Evolutionary conservation across 2,888 invertebrate species (phyloP), one percentile per base, ranked within the genome.

Genomic region (Opisthograptis luteolata): DNA sequence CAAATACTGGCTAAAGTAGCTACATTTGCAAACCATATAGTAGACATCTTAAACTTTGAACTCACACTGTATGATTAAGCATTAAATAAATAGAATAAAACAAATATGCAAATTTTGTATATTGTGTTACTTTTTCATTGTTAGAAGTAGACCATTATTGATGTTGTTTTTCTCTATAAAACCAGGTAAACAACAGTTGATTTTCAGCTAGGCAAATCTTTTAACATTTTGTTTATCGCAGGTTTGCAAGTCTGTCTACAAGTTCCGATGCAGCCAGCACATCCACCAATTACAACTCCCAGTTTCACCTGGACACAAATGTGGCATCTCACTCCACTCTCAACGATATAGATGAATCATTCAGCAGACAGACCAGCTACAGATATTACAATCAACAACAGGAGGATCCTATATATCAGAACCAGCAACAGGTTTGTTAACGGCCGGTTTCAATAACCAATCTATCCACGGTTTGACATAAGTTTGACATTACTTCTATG

Each of bases 221-320:
- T 4, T 20, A 20, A 28, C 3, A 46, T 15, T 24, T 4, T 34
- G 3, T 30, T 37, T 46, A 30, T 79, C 76, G 17, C 65, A 95
- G 95, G 76, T 94, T 95, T 90, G 94, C 94, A 34, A 94, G 92
- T 82, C 84, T 95, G 59, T 94, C 94, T 4, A 86, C 88, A 30
- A 82, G 76, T 50, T 73, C 73, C 62, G 92, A 94, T 49, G 87
- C 89, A 46, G 83, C 86, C 25, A 88, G 85, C 64, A 79, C 84
- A 45, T 80, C 86, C 44, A 84, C 78, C 66, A 83, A 81, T 58
- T 84, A 82, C 60, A 88, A 85, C 66, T 88, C 88, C 15, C 89
- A 90, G 59, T 87, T 77, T 62, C 79, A 82, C 49, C 70, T 90
- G 73, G 89, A 89, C 55, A 60, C 82, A 27, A 88, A 86, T 71